A percentile compares a stretch with the other conserved stretches of the same genome.
These are phyloP conservation scores for Synanthedon myopaeformis DNA, from an alignment of 2,888 invertebrate species.

Conservation along the genomic window DNA sequence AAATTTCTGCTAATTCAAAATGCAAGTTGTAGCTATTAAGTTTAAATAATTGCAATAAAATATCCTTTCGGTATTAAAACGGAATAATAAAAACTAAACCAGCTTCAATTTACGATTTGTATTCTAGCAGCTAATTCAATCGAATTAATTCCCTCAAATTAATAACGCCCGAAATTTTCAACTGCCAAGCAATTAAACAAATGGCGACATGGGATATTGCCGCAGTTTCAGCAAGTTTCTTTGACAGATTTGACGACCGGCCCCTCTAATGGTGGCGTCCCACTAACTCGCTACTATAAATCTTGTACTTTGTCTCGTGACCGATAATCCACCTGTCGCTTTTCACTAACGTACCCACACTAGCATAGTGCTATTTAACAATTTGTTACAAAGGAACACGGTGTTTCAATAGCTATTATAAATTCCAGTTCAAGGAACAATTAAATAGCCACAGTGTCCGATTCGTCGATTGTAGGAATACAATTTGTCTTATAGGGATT, in stretches of 20 bases:
- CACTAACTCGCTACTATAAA: slow-evolving; percentile 23
- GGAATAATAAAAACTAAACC: no score
- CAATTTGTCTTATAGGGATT: background rate
- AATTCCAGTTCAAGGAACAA: background rate
- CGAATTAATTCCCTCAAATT: background rate
- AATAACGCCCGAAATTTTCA: background rate
- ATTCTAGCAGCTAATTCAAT: background rate
- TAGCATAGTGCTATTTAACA: background rate
- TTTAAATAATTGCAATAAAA: no score
- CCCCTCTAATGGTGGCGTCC: slow-evolving; percentile 1
- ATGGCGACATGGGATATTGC: background rate
- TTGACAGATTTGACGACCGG: background rate
- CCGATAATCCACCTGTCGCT: slow-evolving; percentile 23
- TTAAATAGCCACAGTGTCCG: background rate
- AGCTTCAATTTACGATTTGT: background rate
- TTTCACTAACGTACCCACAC: background rate
- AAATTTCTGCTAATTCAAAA: no score
- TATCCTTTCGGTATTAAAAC: no score
- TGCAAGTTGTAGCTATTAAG: no score
- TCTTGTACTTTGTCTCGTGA: slow-evolving; percentile 16
- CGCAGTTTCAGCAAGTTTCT: background rate
- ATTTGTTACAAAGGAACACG: background rate
- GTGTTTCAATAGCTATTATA: background rate
- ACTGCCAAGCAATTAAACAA: background rate
- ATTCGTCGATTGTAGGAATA: background rate